phyloP scores from a whole-genome alignment of 2,797 vertebrate genomes.

The Chloroceryle amazona region DNA sequence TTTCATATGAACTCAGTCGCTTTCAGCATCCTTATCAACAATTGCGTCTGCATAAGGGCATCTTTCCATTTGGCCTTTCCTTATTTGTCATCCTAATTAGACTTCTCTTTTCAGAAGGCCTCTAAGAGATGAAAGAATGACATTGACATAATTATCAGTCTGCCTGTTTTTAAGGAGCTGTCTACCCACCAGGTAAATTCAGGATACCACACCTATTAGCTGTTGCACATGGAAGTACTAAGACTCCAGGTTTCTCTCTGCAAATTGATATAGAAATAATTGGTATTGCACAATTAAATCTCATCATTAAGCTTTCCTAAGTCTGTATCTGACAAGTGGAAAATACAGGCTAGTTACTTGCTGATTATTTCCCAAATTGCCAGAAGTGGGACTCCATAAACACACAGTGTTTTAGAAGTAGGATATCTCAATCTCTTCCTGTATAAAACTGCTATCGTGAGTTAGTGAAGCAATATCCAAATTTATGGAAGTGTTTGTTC shows the following conservation, averaged over 20 bases:
- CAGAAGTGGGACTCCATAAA: neutral
- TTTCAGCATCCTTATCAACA: neutral
- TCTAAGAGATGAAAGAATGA: neutral
- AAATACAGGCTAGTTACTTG: neutral
- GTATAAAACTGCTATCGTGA: neutral
- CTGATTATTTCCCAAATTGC: neutral
- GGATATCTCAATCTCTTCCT: neutral
- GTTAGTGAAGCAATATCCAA: neutral
- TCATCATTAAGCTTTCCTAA: neutral
- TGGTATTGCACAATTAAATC: neutral
- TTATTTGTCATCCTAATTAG: conserved; percentile 32
- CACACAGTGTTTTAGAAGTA: neutral
- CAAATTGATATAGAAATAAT: neutral
- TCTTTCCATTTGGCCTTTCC: neutral
- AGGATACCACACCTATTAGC: neutral
- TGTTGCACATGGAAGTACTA: neutral
- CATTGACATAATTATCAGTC: neutral
- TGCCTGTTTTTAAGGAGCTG: neutral
- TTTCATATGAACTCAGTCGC: neutral
- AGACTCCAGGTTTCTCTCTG: neutral
- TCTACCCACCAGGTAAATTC: neutral
- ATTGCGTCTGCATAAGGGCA: neutral
- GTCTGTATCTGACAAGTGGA: neutral
- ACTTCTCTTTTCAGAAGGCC: neutral
- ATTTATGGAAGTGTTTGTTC: neutral